These are phyloP conservation scores for Corythoichthys intestinalis DNA, from an alignment of 2,113 vertebrate species.

Conservation along the genomic window DNA sequence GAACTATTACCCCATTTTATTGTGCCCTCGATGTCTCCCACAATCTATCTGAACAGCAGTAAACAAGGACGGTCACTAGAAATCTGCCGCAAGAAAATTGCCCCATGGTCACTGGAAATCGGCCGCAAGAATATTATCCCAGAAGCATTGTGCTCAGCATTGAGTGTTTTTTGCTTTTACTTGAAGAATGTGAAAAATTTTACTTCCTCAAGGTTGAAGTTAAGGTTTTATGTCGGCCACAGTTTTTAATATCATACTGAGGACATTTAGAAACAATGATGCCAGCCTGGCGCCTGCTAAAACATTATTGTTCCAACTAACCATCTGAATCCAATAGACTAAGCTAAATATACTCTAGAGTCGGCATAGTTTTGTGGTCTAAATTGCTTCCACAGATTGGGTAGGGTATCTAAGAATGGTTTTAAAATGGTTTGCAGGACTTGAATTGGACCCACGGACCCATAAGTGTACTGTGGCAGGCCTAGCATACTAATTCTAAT, in stretches of 20 bases:
- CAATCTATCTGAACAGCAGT: too few species aligned
- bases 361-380: constrained; percentile 32
- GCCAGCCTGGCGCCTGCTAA: constrained; percentile 28
- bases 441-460: not conserved
- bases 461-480: not conserved
- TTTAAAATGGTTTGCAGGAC: constrained; percentile 15
- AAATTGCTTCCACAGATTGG: constrained; percentile 53
- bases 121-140: too few species aligned
- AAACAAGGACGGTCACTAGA: too few species aligned
- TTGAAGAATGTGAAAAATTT: too few species aligned
- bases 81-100: too few species aligned
- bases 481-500: constrained; percentile 1
- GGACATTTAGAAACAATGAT: constrained; percentile 14
- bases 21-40: too few species aligned
- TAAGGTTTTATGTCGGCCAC: not conserved
- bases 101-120: too few species aligned
- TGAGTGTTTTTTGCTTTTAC: too few species aligned
- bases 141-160: too few species aligned
- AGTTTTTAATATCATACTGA: constrained; percentile 5
- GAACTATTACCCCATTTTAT: too few species aligned
- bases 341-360: constrained; percentile 31
- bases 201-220: too few species aligned
- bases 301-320: constrained; percentile 17
- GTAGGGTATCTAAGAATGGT: constrained; percentile 31
- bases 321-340: constrained; percentile 35